These are phyloP conservation scores for Glyptemys insculpta DNA, from an alignment of 2,797 vertebrate species.

Conservation along the genomic window DNA sequence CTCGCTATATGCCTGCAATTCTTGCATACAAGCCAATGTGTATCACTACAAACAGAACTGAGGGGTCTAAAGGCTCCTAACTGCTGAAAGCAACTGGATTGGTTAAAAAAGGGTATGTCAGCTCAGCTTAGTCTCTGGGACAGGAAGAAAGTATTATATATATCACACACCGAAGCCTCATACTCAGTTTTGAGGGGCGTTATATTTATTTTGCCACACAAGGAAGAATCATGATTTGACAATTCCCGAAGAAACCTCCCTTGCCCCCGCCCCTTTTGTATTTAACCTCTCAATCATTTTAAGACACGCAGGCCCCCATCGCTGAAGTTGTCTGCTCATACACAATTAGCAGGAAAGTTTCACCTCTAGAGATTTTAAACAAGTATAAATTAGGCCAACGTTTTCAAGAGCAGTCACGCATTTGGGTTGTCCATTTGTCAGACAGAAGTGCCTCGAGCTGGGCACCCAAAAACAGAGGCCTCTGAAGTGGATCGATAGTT, in stretches of 20 bases:
- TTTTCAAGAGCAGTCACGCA: neutral
- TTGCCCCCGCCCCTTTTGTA: neutral
- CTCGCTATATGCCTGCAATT: neutral
- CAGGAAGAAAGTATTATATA: neutral
- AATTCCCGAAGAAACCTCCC: neutral
- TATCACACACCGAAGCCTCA: neutral
- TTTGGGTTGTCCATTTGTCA: neutral
- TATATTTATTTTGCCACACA: neutral
- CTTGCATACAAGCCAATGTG: neutral
- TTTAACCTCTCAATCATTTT: neutral
- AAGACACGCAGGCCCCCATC: neutral
- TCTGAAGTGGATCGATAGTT: neutral
- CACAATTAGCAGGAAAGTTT: constrained; percentile 2
- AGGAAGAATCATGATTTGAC: neutral
- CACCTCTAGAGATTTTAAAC: constrained; percentile 5
- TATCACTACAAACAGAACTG: neutral
- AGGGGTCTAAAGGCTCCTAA: neutral
- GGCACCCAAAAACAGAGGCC: neutral
- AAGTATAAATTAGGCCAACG: constrained; percentile 4
- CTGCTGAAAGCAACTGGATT: neutral
- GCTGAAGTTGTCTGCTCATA: constrained; percentile 11
- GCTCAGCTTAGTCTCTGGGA: neutral
- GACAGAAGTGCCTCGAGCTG: neutral
- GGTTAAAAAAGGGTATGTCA: rapidly evolving
- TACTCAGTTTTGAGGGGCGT: neutral